Conservation (phyloP, 2,888 invertebrate genomes). For the Onthophagus sagittarius region DNA sequence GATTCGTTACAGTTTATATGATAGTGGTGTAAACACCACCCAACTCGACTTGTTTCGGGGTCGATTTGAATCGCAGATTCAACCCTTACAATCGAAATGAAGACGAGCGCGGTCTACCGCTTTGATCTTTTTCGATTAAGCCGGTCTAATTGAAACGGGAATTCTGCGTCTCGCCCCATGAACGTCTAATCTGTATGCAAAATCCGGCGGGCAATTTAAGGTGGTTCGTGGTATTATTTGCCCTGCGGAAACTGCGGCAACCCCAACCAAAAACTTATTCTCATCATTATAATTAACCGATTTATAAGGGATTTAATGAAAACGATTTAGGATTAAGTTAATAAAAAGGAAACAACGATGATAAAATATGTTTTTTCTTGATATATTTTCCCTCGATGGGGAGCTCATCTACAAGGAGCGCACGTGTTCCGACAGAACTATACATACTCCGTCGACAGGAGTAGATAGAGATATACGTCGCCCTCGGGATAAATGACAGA, state of each 20-base stretch:
- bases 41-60: slow-evolving; percentile 14
- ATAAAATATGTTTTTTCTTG: not conserved
- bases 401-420: not conserved
- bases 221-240: not conserved
- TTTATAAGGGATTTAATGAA: slow-evolving; percentile 30
- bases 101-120: slow-evolving; percentile 35
- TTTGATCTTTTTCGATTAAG: slow-evolving; percentile 47
- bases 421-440: not conserved
- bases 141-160: slow-evolving; percentile 45
- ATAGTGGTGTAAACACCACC: slow-evolving; percentile 28
- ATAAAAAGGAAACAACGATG: not conserved
- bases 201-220: slow-evolving; percentile 25
- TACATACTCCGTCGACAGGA: not conserved
- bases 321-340: too few relatives aligned
- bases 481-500: not conserved
- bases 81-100: slow-evolving; percentile 31
- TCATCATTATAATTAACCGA: slow-evolving; percentile 37
- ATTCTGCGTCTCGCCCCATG: slow-evolving; percentile 39
- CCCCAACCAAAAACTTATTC: slow-evolving; percentile 30
- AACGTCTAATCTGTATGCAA: slow-evolving; percentile 48
- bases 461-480: not conserved
- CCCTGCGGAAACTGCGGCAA: slow-evolving; percentile 8
- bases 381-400: not conserved
- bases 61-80: slow-evolving; percentile 41
- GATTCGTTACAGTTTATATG: not conserved